Conservation (phyloP, 2,888 invertebrate species). For the Caenorhabditis sulstoni region DNA sequence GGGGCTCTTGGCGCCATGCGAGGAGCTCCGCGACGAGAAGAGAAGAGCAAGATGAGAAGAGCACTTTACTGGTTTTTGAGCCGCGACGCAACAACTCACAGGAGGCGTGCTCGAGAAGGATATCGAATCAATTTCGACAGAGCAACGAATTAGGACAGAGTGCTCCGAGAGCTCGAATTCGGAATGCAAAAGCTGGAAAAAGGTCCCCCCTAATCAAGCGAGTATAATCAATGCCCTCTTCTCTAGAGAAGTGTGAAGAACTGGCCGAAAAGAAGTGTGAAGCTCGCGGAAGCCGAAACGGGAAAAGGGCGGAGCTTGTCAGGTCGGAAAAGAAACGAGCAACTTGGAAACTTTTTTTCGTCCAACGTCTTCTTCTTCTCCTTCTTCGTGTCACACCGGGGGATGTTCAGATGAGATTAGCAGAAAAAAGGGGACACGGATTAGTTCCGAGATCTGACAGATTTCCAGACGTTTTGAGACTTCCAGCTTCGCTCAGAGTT, state of each 20-base stretch:
- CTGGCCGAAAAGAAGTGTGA: too few species aligned
- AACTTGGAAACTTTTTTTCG: background rate
- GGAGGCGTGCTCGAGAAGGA: background rate
- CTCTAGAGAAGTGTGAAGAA: too few species aligned
- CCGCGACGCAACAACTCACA: background rate
- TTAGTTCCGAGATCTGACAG: background rate
- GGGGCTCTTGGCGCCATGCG: too few species aligned
- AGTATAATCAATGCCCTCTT: too few species aligned
- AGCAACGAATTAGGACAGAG: slow-evolving; percentile 19
- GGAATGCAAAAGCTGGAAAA: too few species aligned
- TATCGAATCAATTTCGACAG: slow-evolving; percentile 26
- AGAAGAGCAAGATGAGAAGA: background rate
- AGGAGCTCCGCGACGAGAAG: background rate
- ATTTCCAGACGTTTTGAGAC: background rate
- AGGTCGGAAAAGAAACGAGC: too few species aligned
- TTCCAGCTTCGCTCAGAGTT: background rate
- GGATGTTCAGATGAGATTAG: background rate
- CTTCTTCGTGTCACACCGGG: background rate
- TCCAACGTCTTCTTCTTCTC: slow-evolving; percentile 2
- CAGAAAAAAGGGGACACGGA: slow-evolving; percentile 2
- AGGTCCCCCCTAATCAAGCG: too few species aligned
- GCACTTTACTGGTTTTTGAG: slow-evolving; percentile 23
- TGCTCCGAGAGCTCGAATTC: too few species aligned
- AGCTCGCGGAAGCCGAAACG: too few species aligned
- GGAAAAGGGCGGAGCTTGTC: too few species aligned